A percentile compares a stretch with the other conserved stretches of the same genome.
Evolutionary conservation across 2,888 invertebrate species (phyloP).

Genomic region (Diaphora mendica): DNA sequence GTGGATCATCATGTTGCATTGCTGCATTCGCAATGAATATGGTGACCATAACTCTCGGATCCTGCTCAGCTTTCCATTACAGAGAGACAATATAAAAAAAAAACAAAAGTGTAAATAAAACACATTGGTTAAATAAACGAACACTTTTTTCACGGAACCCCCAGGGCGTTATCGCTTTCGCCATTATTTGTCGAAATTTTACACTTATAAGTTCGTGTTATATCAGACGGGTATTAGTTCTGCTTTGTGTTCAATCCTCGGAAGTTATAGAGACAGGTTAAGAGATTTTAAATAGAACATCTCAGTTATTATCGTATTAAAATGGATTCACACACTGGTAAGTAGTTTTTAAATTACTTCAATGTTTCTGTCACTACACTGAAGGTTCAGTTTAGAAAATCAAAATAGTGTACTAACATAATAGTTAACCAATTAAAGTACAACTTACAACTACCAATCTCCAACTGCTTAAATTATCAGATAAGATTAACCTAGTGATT

Average conservation of each 20-base stretch:
- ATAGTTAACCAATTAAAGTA: neutral
- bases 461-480: too few species aligned
- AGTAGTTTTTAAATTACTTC: neutral
- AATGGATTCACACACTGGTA: constrained; percentile 6
- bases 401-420: neutral
- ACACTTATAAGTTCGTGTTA: neutral
- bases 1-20: too few species aligned
- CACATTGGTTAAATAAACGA: neutral
- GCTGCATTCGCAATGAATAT: too few species aligned
- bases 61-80: too few species aligned
- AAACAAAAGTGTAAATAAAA: neutral
- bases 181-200: neutral
- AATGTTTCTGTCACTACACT: neutral
- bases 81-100: too few species aligned
- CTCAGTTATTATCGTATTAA: neutral
- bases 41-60: too few species aligned
- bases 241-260: neutral
- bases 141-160: neutral
- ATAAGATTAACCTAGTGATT: too few species aligned
- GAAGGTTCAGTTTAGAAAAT: neutral
- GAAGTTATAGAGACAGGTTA: neutral
- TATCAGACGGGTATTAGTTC: constrained; percentile 5
- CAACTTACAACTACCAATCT: too few species aligned
- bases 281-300: neutral
- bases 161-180: neutral